Base-by-base conservation (phyloP, 2,888 invertebrate genomes). In the Yponomeuta plumbellus region DNA sequence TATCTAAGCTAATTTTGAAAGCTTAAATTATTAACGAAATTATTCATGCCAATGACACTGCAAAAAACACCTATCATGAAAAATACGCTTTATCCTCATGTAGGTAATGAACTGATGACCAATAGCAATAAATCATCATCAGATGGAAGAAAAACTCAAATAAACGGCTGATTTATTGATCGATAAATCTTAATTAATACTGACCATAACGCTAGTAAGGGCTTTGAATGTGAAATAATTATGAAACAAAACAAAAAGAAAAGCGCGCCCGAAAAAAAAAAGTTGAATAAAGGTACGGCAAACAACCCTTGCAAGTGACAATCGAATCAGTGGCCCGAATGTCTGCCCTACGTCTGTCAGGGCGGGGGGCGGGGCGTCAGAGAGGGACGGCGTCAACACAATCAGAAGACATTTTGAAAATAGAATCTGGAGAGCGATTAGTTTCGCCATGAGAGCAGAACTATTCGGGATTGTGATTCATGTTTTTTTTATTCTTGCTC, bases 321-420 rank as follows among this genome's bases (percentile, higher is more conserved):
- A 59, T n/a, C 23, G 13, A 57, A 34, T 65, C 58, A 65, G 22
- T 65, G 65, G 17, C 65, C 75, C 75, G 74, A 73, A 71, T 74
- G 78, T 77, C 76, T 79, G 78, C 76, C 74, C 64, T 73, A 75
- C 74, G 79, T 74, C 74, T 76, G 72, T 72, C 71, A 67, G 70
- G 70, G 75, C 76, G 75, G 74, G 75, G 82, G 85, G 85, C 84
- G 85, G 82, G 76, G 84, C 81, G 76, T 23, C 22, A 39, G 66
- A 40, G 20, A 44, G 58, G 59, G 57, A 67, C 65, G 67, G 67
- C 67, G 65, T 56, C 61, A 67, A 69, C 65, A 62, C 56, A 40
- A 52, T 52, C 62, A 26, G 64, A 21, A 59, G 61, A 21, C 70
- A 70, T 73, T 71, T 71, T 70, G 68, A 67, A 71, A 72, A 71